phyloP scores from a whole-genome alignment of 2,888 invertebrate species.

The Sarcophaga subvicina region DNA sequence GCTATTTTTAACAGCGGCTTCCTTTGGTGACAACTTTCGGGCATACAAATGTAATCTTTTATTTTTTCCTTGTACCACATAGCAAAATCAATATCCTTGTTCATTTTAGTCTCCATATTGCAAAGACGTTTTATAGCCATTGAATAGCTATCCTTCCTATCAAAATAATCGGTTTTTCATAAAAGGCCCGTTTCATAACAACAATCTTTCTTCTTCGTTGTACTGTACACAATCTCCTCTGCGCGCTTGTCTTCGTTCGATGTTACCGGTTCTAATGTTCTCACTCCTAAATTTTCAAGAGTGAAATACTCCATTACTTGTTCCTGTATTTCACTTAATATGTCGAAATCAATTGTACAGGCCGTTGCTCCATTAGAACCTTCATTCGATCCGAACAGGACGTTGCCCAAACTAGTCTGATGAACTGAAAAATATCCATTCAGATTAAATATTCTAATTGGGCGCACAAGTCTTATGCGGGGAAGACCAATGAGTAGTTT shows the following conservation, averaged over 20 bases:
- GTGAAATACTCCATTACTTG: constrained; percentile 42
- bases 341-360: constrained; percentile 3
- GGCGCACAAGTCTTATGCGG: constrained; percentile 40
- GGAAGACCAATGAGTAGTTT: constrained; percentile 45
- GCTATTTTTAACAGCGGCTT: constrained; percentile 14
- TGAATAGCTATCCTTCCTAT: neutral
- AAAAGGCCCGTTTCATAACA: constrained; percentile 39
- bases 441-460: constrained; percentile 14
- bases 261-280: constrained; percentile 9
- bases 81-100: constrained; percentile 9
- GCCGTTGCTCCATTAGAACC: constrained; percentile 13
- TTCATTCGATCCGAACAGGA: constrained; percentile 28
- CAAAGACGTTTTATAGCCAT: constrained; percentile 35
- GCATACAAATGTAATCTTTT: constrained; percentile 33
- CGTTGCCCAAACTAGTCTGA: constrained; percentile 30
- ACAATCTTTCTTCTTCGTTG: constrained; percentile 7
- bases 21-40: constrained; percentile 34
- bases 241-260: constrained; percentile 36
- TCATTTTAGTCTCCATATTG: constrained; percentile 46
- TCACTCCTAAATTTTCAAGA: constrained; percentile 37
- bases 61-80: constrained; percentile 39
- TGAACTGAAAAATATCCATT: constrained; percentile 34
- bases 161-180: constrained; percentile 24
- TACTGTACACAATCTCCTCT: constrained; percentile 34
- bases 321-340: constrained; percentile 21